phyloP scores from a whole-genome alignment of 2,797 vertebrate genomes.

The Catharus ustulatus region DNA sequence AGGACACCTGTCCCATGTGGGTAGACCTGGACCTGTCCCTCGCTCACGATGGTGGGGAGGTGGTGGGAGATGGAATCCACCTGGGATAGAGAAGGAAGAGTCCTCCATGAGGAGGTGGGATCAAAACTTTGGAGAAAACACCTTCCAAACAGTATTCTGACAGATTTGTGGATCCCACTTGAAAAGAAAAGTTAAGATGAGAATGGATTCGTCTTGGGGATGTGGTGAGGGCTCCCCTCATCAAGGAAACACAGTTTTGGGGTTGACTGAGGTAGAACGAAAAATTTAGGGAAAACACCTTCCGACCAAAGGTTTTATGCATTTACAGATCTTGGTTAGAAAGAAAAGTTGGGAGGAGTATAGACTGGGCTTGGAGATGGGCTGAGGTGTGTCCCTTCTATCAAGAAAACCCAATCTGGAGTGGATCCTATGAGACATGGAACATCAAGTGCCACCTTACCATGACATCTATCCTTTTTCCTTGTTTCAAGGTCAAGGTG shows the following conservation, averaged over 20 bases:
- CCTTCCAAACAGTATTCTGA: neutral
- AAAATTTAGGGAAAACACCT: neutral
- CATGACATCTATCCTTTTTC: neutral
- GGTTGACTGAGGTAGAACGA: neutral
- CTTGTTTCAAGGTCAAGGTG: neutral
- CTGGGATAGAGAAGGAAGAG: neutral
- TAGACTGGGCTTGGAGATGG: neutral
- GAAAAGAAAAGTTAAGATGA: neutral
- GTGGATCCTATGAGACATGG: neutral
- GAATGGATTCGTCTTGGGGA: neutral
- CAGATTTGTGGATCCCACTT: neutral
- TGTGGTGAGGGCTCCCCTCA: neutral
- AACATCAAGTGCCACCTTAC: neutral
- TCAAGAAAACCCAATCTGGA: neutral
- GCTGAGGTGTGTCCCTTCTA: neutral
- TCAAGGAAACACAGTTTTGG: neutral
- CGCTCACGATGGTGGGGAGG: neutral
- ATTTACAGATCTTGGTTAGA: neutral
- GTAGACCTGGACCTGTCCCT: neutral
- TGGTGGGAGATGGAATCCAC: slow-evolving; percentile 5
- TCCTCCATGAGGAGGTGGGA: neutral
- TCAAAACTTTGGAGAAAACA: neutral
- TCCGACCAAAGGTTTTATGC: neutral
- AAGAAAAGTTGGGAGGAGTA: neutral
- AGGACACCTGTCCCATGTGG: neutral